Evolutionary conservation across 2,797 vertebrate species (phyloP), one percentile per base, ranked within the genome.

Genomic region (Fistularia commersonii): DNA sequence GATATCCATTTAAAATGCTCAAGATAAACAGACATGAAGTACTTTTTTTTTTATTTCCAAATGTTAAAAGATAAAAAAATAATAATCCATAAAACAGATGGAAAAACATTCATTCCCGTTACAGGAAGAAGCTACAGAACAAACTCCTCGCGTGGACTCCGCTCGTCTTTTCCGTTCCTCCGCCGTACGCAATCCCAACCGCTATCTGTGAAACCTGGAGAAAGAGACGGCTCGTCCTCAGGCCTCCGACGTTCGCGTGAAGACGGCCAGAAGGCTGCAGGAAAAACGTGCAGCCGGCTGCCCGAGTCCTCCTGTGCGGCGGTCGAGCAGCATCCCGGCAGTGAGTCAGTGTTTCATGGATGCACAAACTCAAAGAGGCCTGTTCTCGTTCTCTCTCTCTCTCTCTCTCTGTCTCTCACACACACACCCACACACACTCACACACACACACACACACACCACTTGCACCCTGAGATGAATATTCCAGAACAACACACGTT

Each of bases 11-110:
- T 90, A 91, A 91, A 92, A 91, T 91, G 89, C 87, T 90, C 87
- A 89, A 91, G 89, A 91, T 89, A 92, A 92, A 91, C 90, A 91
- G 87, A 92, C 90, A 92, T 88, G 80, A 89, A 88, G 87, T 86
- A 90, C 74, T 87, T 88, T 53, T 91, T n/a, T n/a, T n/a, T n/a
- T n/a, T 89, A 88, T 90, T 90, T 90, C 89, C 89, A 91, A 91
- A 90, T 88, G 85, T 91, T 90, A 89, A 90, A 88, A 89, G 89
- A 89, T 89, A 88, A 87, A 89, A 86, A 89, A 88, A 86, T 58
- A 85, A 88, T 55, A 88, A 88, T 88, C 86, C 90, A 90, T 90
- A 88, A 90, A 91, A 92, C 87, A 88, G 87, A 90, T 91, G 91
- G 86, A 90, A 88, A 91, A 88, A 90, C 88, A 91, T 91, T 91